Conservation (phyloP, 2,888 invertebrate species). For the Pollenia labialis region DNA sequence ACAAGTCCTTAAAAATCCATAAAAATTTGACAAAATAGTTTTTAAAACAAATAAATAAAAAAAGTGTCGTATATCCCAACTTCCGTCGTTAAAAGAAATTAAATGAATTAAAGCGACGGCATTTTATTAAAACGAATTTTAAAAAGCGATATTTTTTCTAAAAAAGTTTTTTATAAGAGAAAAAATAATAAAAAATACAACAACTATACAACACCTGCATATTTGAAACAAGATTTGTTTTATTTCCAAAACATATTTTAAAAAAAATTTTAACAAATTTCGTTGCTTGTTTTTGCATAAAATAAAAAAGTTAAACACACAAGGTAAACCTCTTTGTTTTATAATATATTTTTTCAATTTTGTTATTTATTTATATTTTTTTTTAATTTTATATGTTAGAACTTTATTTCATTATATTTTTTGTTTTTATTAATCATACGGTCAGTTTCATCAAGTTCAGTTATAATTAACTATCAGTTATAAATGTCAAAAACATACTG, state of each 20-base stretch:
- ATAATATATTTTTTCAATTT: conserved; percentile 26
- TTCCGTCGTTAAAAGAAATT: conserved; percentile 56
- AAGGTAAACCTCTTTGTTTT: conserved; percentile 70
- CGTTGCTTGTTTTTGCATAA: conserved; percentile 63
- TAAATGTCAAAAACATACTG: too few relatives aligned
- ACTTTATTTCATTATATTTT: background rate
- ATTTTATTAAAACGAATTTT: conserved; percentile 3
- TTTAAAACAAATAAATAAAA: conserved; percentile 60
- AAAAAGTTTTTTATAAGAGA: conserved; percentile 16
- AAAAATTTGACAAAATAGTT: conserved; percentile 42
- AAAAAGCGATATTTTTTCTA: background rate
- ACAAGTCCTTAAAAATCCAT: conserved; percentile 58
- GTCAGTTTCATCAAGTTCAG: too few relatives aligned
- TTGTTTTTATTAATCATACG: background rate
- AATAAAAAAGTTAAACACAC: conserved; percentile 48
- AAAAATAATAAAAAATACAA: conserved; percentile 12
- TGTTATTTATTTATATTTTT: conserved; percentile 14
- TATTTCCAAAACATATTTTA: conserved; percentile 27
- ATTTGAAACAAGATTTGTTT: conserved; percentile 41
- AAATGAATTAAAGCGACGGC: conserved; percentile 53
- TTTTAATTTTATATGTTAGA: background rate
- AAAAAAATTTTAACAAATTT: conserved; percentile 62
- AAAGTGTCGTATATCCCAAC: conserved; percentile 61
- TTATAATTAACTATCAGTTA: too few relatives aligned
- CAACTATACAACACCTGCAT: background rate